Evolutionary conservation across 1,140 invertebrate species (phyloP), one percentile per base, ranked within the genome.

Genomic region (Thaumatotibia leucotreta): DNA sequence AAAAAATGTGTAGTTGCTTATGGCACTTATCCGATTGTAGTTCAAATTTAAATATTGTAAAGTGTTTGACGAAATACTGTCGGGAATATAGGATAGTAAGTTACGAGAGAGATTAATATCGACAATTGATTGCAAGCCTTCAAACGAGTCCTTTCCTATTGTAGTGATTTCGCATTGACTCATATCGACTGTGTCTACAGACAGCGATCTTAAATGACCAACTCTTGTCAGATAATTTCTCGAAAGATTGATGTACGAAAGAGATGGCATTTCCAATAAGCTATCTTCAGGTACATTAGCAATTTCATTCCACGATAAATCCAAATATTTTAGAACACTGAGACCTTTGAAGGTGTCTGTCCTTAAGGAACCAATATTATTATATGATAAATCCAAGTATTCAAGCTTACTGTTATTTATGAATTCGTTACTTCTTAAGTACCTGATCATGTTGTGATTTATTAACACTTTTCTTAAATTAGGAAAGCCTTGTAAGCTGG

Each of bases 281-380:
- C 91, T 86, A 24, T 93, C 92, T 67, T 88, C 84, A 45, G 92
- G 91, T 65, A 95, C 70, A 1, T 76, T 69, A 1, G 87, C 89
- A 62, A 96, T 93, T 69, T 93, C 91, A 75, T 96, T 96, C 80
- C 92, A 93, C 0, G 95, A 95, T 62, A 95, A 80, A 80, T 95
- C 94, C 35, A 95, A 75, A 62, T 89, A 73, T 70, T 92, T 91
- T 0, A 95, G 69, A n/a, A 89, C 80, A n/a, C 80, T 84, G 10
- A 94, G 82, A 0, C 92, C 91, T 23, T 78, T 74, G 70, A 95
- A 95, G 1, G 93, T 91, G 52, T 91, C 86, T 14, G 82, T 74
- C 64, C 92, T 91, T 14, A 95, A 74, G 0, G 82, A 70, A 3
- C 91, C 91, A 6, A 96, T 89, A 35, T 91, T 91, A 77, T 95